Evolutionary conservation across 2,797 vertebrate genomes (phyloP).

Genomic region (Muscicapa striata): DNA sequence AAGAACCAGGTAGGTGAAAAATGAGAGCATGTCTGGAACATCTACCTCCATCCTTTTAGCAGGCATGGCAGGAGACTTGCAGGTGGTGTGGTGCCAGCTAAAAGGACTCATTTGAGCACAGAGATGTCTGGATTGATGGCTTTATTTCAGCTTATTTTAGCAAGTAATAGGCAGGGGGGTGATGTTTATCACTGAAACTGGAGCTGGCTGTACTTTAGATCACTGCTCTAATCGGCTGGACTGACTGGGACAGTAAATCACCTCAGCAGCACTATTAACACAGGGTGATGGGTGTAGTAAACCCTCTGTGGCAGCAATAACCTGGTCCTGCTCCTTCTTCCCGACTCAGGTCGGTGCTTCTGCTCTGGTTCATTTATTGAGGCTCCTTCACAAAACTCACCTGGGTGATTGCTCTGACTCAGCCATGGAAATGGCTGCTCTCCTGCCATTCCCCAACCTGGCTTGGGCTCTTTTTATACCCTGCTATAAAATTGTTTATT

Average conservation of each 20-base stretch:
- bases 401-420: background rate
- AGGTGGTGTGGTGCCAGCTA: constrained; percentile 18
- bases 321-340: constrained; percentile 14
- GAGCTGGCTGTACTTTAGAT: constrained; percentile 51
- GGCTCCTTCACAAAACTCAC: background rate
- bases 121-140: constrained; percentile 6
- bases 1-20: constrained; percentile 13
- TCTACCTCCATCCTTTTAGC: background rate
- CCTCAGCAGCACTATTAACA: constrained; percentile 27
- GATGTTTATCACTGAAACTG: constrained; percentile 39
- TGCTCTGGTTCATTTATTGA: constrained; percentile 7
- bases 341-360: background rate
- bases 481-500: constrained; percentile 25
- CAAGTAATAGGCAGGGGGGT: background rate
- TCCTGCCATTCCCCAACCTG: constrained; percentile 20
- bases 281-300: background rate
- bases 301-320: background rate
- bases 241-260: constrained; percentile 50
- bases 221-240: constrained; percentile 4
- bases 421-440: background rate
- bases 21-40: background rate
- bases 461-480: constrained; percentile 13
- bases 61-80: background rate
- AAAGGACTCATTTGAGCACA: background rate
- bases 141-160: constrained; percentile 55